Base-by-base conservation (phyloP, 2,888 invertebrate species). In the Dasysyrphus albostriatus region DNA sequence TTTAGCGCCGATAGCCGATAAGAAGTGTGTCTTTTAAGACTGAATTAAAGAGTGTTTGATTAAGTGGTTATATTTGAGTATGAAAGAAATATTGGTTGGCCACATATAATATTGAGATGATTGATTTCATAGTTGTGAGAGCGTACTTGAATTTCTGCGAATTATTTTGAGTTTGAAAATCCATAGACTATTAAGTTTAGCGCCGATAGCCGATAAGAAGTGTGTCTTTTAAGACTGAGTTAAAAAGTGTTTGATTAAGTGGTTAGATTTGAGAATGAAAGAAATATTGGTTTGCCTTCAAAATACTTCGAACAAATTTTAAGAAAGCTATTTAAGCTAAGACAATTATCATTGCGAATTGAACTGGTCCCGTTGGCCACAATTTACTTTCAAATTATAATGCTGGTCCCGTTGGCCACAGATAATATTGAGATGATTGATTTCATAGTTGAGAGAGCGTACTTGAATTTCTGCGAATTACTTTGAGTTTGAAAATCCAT, bases 371-470 rank as follows among this genome's bases (percentile, higher is more conserved):
- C 49, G 49, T 49, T 49, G 49, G 16, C 49, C 49, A 10, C 4
- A 24, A 19, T 49, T 19, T 10, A 49, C 10, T 5, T 5, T 49
- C 19, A 49, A 49, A 49, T 10, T 49, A 49, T 24, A 10, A 49
- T 0, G 2, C 19, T 49, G 49, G 49, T 49, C 49, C 49, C 49
- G 44, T 44, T 44, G 44, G 44, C 44, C 44, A 44, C 2, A n/a
- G n/a, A 44, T 44, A 44, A 44, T n/a, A 44, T 44, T n/a, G 44
- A 44, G 7, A 44, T 44, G 44, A 44, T 44, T 44, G 44, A 44
- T 44, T 44, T 44, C 44, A 44, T n/a, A 44, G 44, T n/a, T 37
- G 7, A 32, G 32, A 42, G 42, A 42, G 42, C n/a, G 42, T 42
- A 14, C 5, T 42, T 42, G 14, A 42, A 42, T 42, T 42, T 42